Conservation (phyloP, 1,140 invertebrate genomes). For the Cephus cinctus region DNA sequence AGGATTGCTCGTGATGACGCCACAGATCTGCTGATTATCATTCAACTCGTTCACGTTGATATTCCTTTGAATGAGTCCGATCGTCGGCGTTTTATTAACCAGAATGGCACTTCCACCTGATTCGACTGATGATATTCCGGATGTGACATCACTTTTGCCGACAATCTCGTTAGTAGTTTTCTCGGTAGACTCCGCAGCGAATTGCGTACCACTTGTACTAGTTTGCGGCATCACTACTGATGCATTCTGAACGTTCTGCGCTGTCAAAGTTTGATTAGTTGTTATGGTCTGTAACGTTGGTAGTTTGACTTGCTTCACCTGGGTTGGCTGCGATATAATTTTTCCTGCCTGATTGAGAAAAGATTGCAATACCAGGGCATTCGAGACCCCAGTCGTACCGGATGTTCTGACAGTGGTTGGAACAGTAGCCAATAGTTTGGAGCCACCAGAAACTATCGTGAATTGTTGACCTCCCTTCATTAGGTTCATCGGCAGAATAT, state of each 20-base stretch:
- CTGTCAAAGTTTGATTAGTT: slow-evolving; percentile 21
- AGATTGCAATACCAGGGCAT: slow-evolving; percentile 58
- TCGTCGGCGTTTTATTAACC: slow-evolving; percentile 43
- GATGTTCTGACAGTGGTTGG: slow-evolving; percentile 57
- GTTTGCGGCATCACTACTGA: slow-evolving; percentile 29
- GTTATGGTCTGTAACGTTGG: slow-evolving; percentile 39
- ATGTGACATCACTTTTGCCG: not conserved
- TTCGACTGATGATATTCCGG: not conserved
- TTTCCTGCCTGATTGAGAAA: slow-evolving; percentile 58
- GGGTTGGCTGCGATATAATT: slow-evolving; percentile 50
- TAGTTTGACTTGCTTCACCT: slow-evolving; percentile 48
- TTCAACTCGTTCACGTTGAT: slow-evolving; percentile 26
- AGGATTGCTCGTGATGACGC: slow-evolving; percentile 51
- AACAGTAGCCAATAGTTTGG: slow-evolving; percentile 64
- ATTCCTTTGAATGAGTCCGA: slow-evolving; percentile 42
- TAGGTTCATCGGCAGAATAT: slow-evolving; percentile 68
- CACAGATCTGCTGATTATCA: slow-evolving; percentile 46
- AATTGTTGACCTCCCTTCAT: slow-evolving; percentile 70
- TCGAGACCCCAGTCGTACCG: slow-evolving; percentile 40
- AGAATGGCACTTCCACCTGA: slow-evolving; percentile 32
- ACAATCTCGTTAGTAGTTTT: not conserved
- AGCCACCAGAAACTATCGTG: slow-evolving; percentile 68
- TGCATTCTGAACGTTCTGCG: slow-evolving; percentile 29
- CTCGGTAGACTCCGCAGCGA: not conserved
- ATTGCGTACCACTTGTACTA: slow-evolving; percentile 19